Conservation (phyloP, 1,140 invertebrate species). For the Solenopsis fugax region DNA sequence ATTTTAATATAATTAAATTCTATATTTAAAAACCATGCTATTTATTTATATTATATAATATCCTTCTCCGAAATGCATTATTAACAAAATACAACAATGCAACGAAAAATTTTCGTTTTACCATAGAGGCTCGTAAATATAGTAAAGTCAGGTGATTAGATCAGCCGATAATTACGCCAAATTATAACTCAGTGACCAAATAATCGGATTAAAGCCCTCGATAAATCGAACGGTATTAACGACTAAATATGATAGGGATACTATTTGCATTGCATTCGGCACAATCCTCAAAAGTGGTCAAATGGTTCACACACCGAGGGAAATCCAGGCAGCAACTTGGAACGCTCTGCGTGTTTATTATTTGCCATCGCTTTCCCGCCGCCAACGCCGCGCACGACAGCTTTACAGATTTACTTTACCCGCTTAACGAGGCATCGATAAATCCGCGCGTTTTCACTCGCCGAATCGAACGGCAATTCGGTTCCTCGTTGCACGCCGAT, state of each 20-base stretch:
- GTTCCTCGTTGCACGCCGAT: constrained; percentile 25
- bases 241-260: constrained; percentile 5
- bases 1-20: background rate
- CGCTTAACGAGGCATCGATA: constrained; percentile 32
- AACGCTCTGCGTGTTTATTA: constrained; percentile 23
- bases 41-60: background rate
- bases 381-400: background rate
- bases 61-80: background rate
- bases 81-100: background rate
- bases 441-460: constrained; percentile 9
- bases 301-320: background rate
- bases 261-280: constrained; percentile 41
- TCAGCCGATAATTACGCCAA: constrained; percentile 73
- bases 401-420: constrained; percentile 31
- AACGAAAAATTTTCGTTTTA: background rate
- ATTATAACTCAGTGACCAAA: constrained; percentile 77
- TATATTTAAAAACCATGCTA: background rate
- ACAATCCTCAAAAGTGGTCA: constrained; percentile 9
- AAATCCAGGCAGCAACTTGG: background rate
- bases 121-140: constrained; percentile 45
- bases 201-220: constrained; percentile 78
- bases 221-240: constrained; percentile 79
- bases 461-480: constrained; percentile 52
- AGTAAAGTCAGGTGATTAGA: constrained; percentile 63
- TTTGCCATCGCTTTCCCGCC: background rate